These are phyloP conservation scores for Alosa sapidissima DNA, from an alignment of 2,797 vertebrate genomes.

Conservation along the genomic window DNA sequence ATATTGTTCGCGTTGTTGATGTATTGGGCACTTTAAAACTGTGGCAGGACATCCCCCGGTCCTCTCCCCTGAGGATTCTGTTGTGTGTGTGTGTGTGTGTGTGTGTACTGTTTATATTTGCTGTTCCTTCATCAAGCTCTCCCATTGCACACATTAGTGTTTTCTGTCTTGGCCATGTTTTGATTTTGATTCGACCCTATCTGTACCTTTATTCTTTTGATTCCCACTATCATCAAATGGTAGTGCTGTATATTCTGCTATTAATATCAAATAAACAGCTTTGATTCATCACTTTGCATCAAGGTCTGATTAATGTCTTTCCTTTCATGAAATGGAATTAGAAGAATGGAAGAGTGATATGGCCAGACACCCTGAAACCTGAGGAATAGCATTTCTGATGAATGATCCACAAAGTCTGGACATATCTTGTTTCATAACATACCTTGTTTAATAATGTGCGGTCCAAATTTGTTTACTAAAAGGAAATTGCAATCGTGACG, in stretches of 20 bases:
- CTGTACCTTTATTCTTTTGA: slow-evolving; percentile 60
- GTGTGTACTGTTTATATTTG: slow-evolving; percentile 57
- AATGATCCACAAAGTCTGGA: background rate
- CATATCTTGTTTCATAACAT: background rate
- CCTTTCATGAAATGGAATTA: background rate
- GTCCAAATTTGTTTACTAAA: background rate
- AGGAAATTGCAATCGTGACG: background rate
- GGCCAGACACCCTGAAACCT: background rate
- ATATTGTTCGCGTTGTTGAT: slow-evolving; percentile 48
- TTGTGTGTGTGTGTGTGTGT: slow-evolving; percentile 58
- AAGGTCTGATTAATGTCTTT: slow-evolving; percentile 19
- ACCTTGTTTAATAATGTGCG: background rate
- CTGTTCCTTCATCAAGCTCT: slow-evolving; percentile 55
- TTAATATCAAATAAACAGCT: slow-evolving; percentile 80
- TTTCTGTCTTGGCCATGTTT: slow-evolving; percentile 63
- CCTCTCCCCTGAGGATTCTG: slow-evolving; percentile 54
- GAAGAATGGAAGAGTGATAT: background rate
- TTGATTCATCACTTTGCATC: slow-evolving; percentile 65
- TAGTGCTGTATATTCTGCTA: slow-evolving; percentile 80
- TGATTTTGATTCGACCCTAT: slow-evolving; percentile 40
- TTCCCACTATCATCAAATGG: slow-evolving; percentile 75
- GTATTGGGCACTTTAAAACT: slow-evolving; percentile 61
- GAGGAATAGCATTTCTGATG: background rate
- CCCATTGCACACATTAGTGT: slow-evolving; percentile 56
- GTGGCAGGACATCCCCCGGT: slow-evolving; percentile 50